Base-by-base conservation (phyloP, 2,113 vertebrate species). In the Caranx melampygus region DNA sequence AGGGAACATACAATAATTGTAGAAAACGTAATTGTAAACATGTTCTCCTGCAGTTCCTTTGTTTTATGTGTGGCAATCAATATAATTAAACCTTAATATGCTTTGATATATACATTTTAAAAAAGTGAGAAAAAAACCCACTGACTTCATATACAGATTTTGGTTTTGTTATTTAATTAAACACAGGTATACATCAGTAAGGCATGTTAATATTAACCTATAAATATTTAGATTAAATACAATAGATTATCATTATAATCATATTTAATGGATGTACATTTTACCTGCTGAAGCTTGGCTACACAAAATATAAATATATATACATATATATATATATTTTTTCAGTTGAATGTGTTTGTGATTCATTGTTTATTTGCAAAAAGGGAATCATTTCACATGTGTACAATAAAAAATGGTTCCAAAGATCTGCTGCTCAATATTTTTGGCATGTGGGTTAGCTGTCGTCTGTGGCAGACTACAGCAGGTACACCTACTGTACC, bases 401-500 rank as follows among this genome's bases (percentile, higher is more conserved):
- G 20, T n/a, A 21, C 5, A n/a, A 74, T 13, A 52, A 49, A 9
- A 74, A 81, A 57, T 20, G 13, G 1, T 54, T 31, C 9, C 20
- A 73, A 63, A 26, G 40, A 3, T 60, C 34, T n/a, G 35, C 34
- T 21, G 58, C 13, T 57, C 20, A 44, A 70, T 67, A 45, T 73
- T 55, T 60, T 34, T 62, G 31, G 26, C 21, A 26, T 35, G 55
- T 69, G 16, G 31, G 3, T 35, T 16, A 10, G 63, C n/a, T 58
- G 34, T 31, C 44, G 45, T 73, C 65, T 26, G 47, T 60, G 45
- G 20, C 67, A 52, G 51, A 52, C 15, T 72, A 69, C 79, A 60
- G 63, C 58, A 74, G 62, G 14, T 72, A 16, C 63, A 81, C 57
- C 55, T 51, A 60, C 77, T 88, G 72, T 67, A 78, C 83, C 71